Evolutionary conservation across 1,140 invertebrate genomes (phyloP).

Genomic region (Pinna nobilis): DNA sequence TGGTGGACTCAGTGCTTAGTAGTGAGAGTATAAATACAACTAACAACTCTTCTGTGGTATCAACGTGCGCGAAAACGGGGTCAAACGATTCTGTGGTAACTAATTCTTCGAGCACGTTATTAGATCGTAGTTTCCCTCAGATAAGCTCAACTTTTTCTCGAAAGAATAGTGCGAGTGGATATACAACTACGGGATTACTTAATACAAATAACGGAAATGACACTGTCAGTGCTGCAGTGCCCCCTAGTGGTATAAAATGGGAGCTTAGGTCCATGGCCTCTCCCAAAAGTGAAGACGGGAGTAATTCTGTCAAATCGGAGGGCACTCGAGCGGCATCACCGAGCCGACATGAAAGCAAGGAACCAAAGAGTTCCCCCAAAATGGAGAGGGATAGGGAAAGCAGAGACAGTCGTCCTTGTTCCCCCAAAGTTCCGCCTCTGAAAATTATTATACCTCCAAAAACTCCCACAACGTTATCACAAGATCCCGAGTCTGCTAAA

Average conservation of each 20-base stretch:
- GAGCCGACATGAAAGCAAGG: constrained; percentile 14
- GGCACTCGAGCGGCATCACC: constrained; percentile 28
- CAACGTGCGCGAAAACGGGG: not conserved
- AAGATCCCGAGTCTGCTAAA: constrained; percentile 53
- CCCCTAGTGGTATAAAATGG: constrained; percentile 44
- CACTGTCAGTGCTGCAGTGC: constrained; percentile 14
- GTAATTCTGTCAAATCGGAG: constrained; percentile 36
- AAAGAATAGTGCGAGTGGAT: constrained; percentile 32
- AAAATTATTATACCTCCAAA: constrained; percentile 71
- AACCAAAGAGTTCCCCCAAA: constrained; percentile 10
- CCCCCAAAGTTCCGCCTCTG: constrained; percentile 69
- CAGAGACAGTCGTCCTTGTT: constrained; percentile 61
- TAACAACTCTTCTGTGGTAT: not conserved
- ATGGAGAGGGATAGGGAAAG: constrained; percentile 45
- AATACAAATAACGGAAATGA: constrained; percentile 23
- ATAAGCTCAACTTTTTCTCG: constrained; percentile 26
- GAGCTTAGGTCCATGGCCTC: constrained; percentile 44
- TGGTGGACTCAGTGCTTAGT: not conserved
- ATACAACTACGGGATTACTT: constrained; percentile 1
- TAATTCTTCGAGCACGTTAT: constrained; percentile 2
- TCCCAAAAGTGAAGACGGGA: constrained; percentile 32
- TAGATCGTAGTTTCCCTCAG: constrained; percentile 8
- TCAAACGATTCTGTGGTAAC: not conserved
- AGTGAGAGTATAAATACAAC: constrained; percentile 7
- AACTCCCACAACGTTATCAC: constrained; percentile 41